phyloP scores from a whole-genome alignment of 2,888 invertebrate species.

The Portevinia maculata region DNA sequence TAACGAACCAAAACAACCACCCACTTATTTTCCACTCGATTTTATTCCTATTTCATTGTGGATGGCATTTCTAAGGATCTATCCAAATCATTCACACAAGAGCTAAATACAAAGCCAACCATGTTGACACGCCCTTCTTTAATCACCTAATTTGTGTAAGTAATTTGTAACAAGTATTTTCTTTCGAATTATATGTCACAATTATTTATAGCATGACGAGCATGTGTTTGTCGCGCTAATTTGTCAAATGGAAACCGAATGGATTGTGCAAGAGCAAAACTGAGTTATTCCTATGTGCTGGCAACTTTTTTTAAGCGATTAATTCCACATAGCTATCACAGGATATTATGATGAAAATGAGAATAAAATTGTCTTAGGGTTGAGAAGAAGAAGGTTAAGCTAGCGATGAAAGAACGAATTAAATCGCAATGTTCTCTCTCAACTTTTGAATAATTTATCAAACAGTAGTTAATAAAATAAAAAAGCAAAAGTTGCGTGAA shows the following conservation, averaged over 20 bases:
- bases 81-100: neutral
- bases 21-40: neutral
- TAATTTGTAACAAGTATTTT: slow-evolving; percentile 40
- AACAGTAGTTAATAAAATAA: neutral
- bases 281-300: too few relatives aligned
- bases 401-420: neutral
- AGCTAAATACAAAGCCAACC: neutral
- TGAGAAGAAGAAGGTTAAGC: neutral
- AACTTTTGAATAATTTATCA: neutral
- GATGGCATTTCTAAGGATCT: neutral
- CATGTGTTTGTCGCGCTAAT: slow-evolving; percentile 13
- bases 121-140: slow-evolving; percentile 31
- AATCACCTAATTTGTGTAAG: slow-evolving; percentile 50
- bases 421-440: neutral
- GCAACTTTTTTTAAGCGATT: slow-evolving; percentile 3
- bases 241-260: slow-evolving; percentile 29
- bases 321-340: slow-evolving; percentile 19
- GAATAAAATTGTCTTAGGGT: neutral
- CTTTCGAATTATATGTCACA: slow-evolving; percentile 45
- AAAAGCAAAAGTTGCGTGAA: too few relatives aligned
- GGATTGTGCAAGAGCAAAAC: neutral
- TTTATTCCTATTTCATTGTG: neutral
- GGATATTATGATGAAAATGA: slow-evolving; percentile 9
- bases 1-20: neutral
- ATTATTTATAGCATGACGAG: slow-evolving; percentile 11